A percentile compares a stretch with the other conserved stretches of the same genome.
Evolutionary conservation across 2,113 vertebrate genomes (phyloP).

Genomic region (Chloroceryle aenea): DNA sequence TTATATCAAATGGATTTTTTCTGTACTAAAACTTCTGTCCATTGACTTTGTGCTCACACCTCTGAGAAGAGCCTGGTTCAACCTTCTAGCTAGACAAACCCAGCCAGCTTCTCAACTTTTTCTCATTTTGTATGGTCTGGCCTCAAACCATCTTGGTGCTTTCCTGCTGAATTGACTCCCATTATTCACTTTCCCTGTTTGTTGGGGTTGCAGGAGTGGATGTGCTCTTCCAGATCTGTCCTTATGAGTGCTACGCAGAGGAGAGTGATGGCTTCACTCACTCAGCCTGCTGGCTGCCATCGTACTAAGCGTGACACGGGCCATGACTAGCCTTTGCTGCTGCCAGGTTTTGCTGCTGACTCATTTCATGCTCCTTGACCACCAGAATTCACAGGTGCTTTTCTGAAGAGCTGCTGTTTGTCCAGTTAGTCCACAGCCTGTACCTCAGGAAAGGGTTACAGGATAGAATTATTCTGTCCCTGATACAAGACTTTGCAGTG

Average conservation of each 20-base stretch:
- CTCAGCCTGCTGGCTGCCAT: rapidly evolving
- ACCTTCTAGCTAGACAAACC: background rate
- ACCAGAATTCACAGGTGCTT: background rate
- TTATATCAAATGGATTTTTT: background rate
- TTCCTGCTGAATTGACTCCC: background rate
- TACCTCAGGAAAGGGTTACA: background rate
- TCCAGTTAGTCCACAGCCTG: background rate
- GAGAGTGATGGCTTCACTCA: background rate
- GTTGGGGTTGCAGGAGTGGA: background rate
- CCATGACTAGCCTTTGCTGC: background rate
- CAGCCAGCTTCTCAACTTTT: background rate
- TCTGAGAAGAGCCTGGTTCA: background rate
- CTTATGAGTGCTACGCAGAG: rapidly evolving
- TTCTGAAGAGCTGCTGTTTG: background rate
- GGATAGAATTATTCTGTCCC: background rate
- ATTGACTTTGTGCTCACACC: background rate
- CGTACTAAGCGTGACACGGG: rapidly evolving
- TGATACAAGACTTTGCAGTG: background rate
- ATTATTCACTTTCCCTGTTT: background rate
- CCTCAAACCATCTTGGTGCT: background rate
- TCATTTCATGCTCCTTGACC: background rate
- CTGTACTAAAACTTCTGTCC: background rate
- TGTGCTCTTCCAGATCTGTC: background rate
- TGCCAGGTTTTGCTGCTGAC: background rate
- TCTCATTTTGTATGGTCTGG: background rate